A percentile compares a stretch with the other conserved stretches of the same genome.
phyloP scores from a whole-genome alignment of 1,140 invertebrate genomes.

The Chelonus insularis region DNA sequence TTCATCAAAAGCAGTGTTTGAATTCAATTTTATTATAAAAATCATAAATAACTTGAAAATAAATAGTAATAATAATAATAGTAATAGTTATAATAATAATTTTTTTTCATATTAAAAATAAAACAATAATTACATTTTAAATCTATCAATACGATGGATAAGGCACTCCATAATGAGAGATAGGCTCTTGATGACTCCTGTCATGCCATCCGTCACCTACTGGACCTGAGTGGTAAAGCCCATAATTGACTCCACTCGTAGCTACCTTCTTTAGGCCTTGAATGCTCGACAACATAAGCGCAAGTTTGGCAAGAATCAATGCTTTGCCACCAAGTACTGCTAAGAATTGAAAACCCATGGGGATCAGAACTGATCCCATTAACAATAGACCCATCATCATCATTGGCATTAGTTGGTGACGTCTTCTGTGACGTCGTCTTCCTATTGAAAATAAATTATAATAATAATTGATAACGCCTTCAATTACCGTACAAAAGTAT shows the following conservation, averaged over 20 bases:
- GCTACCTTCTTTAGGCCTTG: conserved; percentile 71
- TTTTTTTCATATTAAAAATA: neutral
- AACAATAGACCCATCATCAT: conserved; percentile 74
- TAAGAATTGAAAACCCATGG: conserved; percentile 77
- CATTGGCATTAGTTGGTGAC: conserved; percentile 66
- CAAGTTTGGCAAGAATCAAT: conserved; percentile 74
- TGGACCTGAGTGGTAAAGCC: conserved; percentile 49
- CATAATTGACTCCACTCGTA: conserved; percentile 55
- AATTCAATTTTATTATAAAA: too few relatives aligned
- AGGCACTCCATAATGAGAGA: conserved; percentile 27
- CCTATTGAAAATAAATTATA: conserved; percentile 46
- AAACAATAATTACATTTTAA: neutral
- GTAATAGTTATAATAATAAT: neutral
- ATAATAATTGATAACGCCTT: too few relatives aligned
- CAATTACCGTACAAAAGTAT: too few relatives aligned
- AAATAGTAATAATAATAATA: neutral
- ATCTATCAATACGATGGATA: conserved; percentile 28
- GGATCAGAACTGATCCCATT: conserved; percentile 71
- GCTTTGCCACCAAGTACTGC: conserved; percentile 78
- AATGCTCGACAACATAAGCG: conserved; percentile 74
- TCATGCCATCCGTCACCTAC: conserved; percentile 49
- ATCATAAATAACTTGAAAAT: neutral
- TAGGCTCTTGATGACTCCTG: conserved; percentile 40
- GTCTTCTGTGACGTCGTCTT: conserved; percentile 60
- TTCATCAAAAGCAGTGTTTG: too few relatives aligned